Base-by-base conservation (phyloP, 2,797 vertebrate species). In the Notoglanidium macrostoma region DNA sequence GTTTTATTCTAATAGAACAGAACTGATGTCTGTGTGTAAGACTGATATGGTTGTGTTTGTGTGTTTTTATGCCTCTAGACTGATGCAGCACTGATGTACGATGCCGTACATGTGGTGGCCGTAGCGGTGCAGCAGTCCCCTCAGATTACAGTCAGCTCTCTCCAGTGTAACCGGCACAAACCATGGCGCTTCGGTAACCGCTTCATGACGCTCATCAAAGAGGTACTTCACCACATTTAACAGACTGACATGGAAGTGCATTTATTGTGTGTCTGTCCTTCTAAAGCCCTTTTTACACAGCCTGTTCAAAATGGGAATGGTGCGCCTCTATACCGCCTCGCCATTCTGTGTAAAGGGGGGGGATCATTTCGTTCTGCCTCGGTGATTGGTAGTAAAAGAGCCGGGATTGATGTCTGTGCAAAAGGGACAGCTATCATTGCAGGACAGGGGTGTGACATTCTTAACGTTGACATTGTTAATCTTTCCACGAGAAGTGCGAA, bases 91-190 rank as follows among this genome's bases (percentile, higher is more conserved):
- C 95, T 99, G 35, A 99, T 99, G 98, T 99, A 99, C 2, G 98
- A 99, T 76, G 98, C 98, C 0, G 98, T 99, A 54, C 98, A 99
- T n/a, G 96, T 99, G 88, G 98, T 99, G 88, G 98, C 98, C 0
- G 98, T 99, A 93, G 98, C 98, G 2, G 98, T 99, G 87, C 98
- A 99, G 89, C 98, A 99, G 95, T 99, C 98, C 92, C 97, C 98
- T 57, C 98, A 99, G 95, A 99, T 99, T 96, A 99, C 98, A 1
- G 98, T 99, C 94, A 99, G 98, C 73, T 99, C 98, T 0, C 95
- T 99, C 44, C 98, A 99, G 93, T 99, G 98, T 93, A 99, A 98
- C 93, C 95, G 98, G 23, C 98, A 99, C 94, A 99, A 99, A 86
- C 98, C 98, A 0, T 99, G 98, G 98, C 96, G 98, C 89, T 99